A percentile compares a stretch with the other conserved stretches of the same genome.
Evolutionary conservation across 2,113 vertebrate genomes (phyloP).

Genomic region (Chiloscyllium plagiosum): DNA sequence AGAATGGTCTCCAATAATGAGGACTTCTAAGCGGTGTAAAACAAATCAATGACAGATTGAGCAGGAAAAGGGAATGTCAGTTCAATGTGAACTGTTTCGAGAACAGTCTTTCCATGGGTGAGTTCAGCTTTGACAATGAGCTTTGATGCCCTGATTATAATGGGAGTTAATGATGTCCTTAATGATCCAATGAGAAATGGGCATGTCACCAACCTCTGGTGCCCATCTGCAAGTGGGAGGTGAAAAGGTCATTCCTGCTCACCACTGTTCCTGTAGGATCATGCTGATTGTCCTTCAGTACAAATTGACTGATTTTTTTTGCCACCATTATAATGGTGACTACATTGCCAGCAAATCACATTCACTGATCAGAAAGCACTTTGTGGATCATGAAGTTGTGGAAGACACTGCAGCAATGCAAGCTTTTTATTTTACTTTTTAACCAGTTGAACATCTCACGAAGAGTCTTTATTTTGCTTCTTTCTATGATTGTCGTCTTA

Average conservation of each 20-base stretch:
- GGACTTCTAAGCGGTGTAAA: not conserved
- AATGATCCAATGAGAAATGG: not conserved
- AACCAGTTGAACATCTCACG: not conserved
- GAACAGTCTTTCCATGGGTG: not conserved
- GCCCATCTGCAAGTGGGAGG: not conserved
- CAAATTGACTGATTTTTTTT: not conserved
- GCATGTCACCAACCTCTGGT: not conserved
- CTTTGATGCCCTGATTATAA: not conserved
- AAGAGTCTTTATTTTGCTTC: not conserved
- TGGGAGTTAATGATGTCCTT: not conserved
- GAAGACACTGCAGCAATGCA: not conserved
- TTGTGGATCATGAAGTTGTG: not conserved
- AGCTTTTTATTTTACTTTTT: not conserved
- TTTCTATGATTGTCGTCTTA: not conserved
- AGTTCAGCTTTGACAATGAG: conserved; percentile 19
- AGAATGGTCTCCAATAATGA: not conserved
- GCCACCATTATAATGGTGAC: not conserved
- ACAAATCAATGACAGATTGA: too few relatives aligned
- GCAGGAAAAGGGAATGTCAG: not conserved
- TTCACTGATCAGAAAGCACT: not conserved
- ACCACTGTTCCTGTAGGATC: not conserved
- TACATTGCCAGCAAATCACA: not conserved
- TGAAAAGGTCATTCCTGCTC: not conserved
- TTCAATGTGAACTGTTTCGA: not conserved
- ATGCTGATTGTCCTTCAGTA: not conserved